Percentiles rank a stretch among this genome's conserved stretches.
phyloP scores from a whole-genome alignment of 2,113 vertebrate genomes.

The Platanista minor region DNA sequence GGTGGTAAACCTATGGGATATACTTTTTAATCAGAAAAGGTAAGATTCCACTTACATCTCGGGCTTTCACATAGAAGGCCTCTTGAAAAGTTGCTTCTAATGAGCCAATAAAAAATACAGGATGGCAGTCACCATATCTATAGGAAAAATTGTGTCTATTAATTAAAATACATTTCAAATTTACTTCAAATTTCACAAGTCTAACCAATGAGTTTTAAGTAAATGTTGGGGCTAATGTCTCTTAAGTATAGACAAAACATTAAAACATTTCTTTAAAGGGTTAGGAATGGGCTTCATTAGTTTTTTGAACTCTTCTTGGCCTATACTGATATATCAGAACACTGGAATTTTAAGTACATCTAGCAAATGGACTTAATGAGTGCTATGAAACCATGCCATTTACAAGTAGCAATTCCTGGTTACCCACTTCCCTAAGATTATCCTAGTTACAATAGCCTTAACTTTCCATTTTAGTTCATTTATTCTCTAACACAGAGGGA shows the following conservation, averaged over 20 bases:
- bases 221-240: neutral
- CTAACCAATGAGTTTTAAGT: constrained; percentile 33
- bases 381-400: constrained; percentile 3
- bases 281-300: neutral
- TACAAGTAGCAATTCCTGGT: neutral
- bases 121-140: constrained; percentile 98
- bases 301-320: constrained; percentile 5
- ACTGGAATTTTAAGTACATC: neutral
- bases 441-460: constrained; percentile 8
- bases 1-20: neutral
- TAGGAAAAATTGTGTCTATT: constrained; percentile 65
- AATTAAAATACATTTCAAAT: constrained; percentile 58
- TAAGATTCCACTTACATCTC: constrained; percentile 92
- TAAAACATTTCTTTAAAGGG: constrained; percentile 38
- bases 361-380: constrained; percentile 33
- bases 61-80: constrained; percentile 98
- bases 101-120: constrained; percentile 98
- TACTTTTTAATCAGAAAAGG: constrained; percentile 10
- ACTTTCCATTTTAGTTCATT: constrained; percentile 37
- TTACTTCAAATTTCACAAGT: neutral
- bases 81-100: constrained; percentile 99
- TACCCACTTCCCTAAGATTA: constrained; percentile 2
- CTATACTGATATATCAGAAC: neutral
- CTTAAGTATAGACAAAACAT: neutral
- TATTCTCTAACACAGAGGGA: constrained; percentile 12